Evolutionary conservation across 2,113 vertebrate genomes (phyloP), one percentile per base, ranked within the genome.

Genomic region (Pterocles orientalis): DNA sequence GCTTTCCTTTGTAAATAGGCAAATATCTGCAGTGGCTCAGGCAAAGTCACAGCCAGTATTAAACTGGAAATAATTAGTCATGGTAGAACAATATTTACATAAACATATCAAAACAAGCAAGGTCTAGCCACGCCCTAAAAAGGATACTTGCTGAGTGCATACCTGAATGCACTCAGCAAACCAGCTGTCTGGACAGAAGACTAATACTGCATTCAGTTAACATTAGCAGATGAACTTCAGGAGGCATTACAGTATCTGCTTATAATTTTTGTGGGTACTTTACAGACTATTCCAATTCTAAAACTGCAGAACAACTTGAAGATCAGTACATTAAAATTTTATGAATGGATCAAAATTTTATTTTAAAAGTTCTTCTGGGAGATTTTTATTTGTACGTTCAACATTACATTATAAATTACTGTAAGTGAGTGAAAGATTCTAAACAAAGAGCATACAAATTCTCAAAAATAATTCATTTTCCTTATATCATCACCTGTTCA

Each of bases 271-370:
- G 79, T 83, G 56, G 58, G 20, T 82, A 79, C 31, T 93, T 96
- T 88, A 68, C 71, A 66, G 60, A 61, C 57, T 80, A 85, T 88
- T 96, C 25, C 61, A 75, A n/a, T 76, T 79, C 18, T 86, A 90
- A 96, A 93, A 82, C 20, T 92, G 34, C 53, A 93, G 96, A 95
- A 58, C 29, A 91, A 94, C 26, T 95, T 82, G 90, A 94, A 97
- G 91, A 53, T 56, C 24, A 68, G 77, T 66, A 65, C 71, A 85
- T 95, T 94, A 98, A 94, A 94, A 95, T 95, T 97, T 95, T 86
- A 97, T 91, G 75, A 41, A 94, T 88, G 88, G 78, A 97, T 95
- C 71, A 95, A 88, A 97, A 94, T 18, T 94, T 94, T 91, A 82
- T 95, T 96, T 65, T 91, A 69, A 89, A 95, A 77, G 76, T 71